A percentile compares a stretch with the other conserved stretches of the same genome.
Evolutionary conservation across 2,888 invertebrate species (phyloP).

Genomic region (Pseudeuparius sepicola): DNA sequence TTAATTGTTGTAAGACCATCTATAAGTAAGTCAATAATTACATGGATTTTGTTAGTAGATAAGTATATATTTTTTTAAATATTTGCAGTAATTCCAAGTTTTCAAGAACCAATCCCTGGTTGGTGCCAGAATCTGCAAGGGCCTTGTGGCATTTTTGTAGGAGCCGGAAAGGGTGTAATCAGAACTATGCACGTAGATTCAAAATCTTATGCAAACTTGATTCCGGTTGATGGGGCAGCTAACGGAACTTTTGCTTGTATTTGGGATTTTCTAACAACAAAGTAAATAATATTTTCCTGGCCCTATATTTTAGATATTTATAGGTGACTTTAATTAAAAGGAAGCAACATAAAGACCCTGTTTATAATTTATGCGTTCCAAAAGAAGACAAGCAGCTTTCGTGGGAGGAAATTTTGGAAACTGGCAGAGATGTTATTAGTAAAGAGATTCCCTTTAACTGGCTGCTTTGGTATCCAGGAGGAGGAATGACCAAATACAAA

Average conservation of each 20-base stretch:
- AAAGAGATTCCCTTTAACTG: conserved; percentile 73
- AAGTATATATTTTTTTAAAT: no score
- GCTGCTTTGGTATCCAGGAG: conserved; percentile 74
- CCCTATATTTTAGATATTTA: no score
- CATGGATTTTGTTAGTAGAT: no score
- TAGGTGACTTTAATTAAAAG: no score
- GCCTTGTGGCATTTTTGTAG: conserved; percentile 73
- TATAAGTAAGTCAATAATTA: conserved; percentile 46
- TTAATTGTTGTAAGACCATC: conserved; percentile 75
- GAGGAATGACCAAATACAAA: conserved; percentile 72
- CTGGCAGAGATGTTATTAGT: conserved; percentile 65
- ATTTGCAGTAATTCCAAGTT: conserved; percentile 62
- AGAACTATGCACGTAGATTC: conserved; percentile 71
- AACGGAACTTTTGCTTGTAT: conserved; percentile 67
- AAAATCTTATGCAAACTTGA: conserved; percentile 52
- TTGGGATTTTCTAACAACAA: conserved; percentile 42
- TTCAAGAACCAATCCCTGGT: conserved; percentile 67
- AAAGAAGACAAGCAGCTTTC: conserved; percentile 42
- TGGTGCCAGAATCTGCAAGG: conserved; percentile 91
- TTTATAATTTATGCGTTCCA: conserved; percentile 23
- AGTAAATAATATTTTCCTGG: no score
- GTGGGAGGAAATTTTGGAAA: conserved; percentile 81
- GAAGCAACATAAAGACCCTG: conserved; percentile 19
- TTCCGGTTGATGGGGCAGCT: conserved; percentile 70
- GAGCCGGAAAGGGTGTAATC: conserved; percentile 74